phyloP scores from a whole-genome alignment of 2,888 invertebrate species.

The Leucophora obtusa region DNA sequence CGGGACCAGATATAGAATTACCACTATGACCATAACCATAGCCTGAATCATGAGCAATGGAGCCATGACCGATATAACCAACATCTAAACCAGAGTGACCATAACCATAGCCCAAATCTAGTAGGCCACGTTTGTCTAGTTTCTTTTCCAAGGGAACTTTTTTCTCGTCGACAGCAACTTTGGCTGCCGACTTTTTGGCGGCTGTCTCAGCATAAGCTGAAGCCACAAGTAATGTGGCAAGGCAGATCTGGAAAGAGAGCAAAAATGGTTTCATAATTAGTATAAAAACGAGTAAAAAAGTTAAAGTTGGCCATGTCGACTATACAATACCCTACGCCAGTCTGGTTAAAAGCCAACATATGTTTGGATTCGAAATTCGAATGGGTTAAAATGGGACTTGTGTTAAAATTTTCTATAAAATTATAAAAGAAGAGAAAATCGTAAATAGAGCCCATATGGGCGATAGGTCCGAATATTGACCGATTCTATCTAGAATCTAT shows the following conservation, averaged over 20 bases:
- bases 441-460: too few relatives aligned
- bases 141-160: constrained; percentile 85
- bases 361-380: too few relatives aligned
- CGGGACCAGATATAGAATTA: constrained; percentile 60
- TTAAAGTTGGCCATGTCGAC: too few relatives aligned
- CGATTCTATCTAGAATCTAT: too few relatives aligned
- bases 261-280: too few relatives aligned
- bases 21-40: constrained; percentile 70
- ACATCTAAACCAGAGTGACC: constrained; percentile 87
- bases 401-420: too few relatives aligned
- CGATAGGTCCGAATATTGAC: too few relatives aligned
- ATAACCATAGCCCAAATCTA: constrained; percentile 89
- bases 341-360: too few relatives aligned
- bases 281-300: too few relatives aligned
- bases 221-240: constrained; percentile 87
- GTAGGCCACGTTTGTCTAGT: constrained; percentile 89
- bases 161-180: constrained; percentile 72
- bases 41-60: constrained; percentile 77
- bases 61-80: constrained; percentile 85
- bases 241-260: constrained; percentile 81
- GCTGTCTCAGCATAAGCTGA: constrained; percentile 83
- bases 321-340: too few relatives aligned
- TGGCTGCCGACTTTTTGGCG: constrained; percentile 79
- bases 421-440: too few relatives aligned
- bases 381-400: too few relatives aligned